Evolutionary conservation across 2,113 vertebrate genomes (phyloP).

Genomic region (Ceyx margarethae): DNA sequence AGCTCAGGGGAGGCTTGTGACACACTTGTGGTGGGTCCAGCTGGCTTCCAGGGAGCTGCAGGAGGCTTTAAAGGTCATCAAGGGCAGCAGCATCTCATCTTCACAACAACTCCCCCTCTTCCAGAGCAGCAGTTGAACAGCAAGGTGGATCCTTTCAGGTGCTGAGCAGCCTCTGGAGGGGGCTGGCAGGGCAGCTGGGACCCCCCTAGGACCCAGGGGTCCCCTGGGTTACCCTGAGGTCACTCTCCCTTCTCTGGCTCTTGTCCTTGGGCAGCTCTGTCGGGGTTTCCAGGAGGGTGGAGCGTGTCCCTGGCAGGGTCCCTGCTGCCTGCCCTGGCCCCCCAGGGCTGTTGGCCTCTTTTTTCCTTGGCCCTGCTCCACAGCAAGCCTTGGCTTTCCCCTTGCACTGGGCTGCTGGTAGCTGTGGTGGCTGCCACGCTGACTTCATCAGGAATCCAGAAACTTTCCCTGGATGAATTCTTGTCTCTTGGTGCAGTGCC

Average conservation of each 20-base stretch:
- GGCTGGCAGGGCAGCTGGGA: not conserved
- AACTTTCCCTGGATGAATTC: constrained; percentile 41
- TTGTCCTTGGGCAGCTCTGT: accelerated
- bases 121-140: not conserved
- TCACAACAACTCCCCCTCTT: not conserved
- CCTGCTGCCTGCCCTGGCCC: not conserved
- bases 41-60: not conserved
- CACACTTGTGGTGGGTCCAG: not conserved
- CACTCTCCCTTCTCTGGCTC: not conserved
- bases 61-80: not conserved
- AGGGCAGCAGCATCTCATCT: not conserved
- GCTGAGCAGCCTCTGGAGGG: not conserved
- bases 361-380: not conserved
- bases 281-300: not conserved
- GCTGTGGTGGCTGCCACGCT: not conserved
- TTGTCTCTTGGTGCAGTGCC: not conserved
- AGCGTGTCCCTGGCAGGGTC: not conserved
- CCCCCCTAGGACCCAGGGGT: not conserved
- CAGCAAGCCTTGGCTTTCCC: not conserved
- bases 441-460: not conserved
- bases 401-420: not conserved
- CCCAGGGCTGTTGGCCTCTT: not conserved
- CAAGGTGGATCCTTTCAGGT: not conserved
- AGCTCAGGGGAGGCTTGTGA: not conserved
- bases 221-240: not conserved